A percentile compares a stretch with the other conserved stretches of the same genome.
phyloP scores from a whole-genome alignment of 2,113 vertebrate genomes.

The Albula glossodonta region DNA sequence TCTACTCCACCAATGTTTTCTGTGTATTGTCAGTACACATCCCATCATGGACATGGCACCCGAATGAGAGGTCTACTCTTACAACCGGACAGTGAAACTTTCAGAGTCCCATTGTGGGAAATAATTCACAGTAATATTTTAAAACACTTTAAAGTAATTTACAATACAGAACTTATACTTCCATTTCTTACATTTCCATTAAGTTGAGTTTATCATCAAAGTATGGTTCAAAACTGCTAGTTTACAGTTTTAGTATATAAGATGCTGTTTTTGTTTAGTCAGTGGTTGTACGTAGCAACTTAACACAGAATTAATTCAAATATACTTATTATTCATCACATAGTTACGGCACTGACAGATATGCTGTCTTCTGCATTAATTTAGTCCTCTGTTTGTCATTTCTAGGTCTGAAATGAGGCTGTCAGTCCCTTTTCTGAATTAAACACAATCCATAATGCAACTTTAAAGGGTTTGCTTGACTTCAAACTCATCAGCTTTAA shows the following conservation, averaged over 20 bases:
- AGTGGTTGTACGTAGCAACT: neutral
- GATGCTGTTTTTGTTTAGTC: neutral
- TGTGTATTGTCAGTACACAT: neutral
- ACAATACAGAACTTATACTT: no score
- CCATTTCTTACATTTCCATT: no score
- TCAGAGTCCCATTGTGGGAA: no score
- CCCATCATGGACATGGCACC: no score
- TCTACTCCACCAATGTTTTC: neutral
- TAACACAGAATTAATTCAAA: neutral
- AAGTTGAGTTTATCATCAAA: no score
- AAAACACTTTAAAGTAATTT: no score
- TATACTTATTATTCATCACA: neutral
- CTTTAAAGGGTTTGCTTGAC: neutral
- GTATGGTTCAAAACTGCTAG: no score
- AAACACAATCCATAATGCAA: neutral
- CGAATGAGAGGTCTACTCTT: no score
- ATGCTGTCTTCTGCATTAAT: neutral
- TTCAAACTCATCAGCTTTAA: neutral
- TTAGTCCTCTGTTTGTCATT: neutral
- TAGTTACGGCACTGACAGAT: neutral
- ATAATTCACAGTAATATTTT: no score
- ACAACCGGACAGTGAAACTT: no score
- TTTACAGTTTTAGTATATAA: neutral
- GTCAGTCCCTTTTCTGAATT: neutral
- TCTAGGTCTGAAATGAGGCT: neutral